These are phyloP conservation scores for Aphidius colemani DNA, from an alignment of 2,888 invertebrate species.

Conservation along the genomic window DNA sequence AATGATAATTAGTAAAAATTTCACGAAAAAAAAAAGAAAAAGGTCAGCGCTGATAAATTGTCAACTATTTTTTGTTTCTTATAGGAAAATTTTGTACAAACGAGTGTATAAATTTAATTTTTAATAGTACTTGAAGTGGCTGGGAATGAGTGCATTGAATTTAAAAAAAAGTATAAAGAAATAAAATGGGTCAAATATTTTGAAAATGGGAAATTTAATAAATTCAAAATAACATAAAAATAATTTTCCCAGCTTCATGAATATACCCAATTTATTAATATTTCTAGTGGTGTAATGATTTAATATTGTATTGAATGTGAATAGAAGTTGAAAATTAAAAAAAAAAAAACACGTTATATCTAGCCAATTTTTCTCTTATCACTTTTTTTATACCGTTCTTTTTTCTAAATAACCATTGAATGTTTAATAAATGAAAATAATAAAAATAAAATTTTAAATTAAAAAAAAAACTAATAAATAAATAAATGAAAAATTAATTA, in stretches of 20 bases:
- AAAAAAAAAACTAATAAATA: slow-evolving; percentile 19
- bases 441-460: slow-evolving; percentile 24
- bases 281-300: slow-evolving; percentile 39
- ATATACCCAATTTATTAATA: slow-evolving; percentile 44
- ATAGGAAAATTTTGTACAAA: too few relatives aligned
- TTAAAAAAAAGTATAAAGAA: neutral
- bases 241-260: neutral
- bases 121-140: slow-evolving; percentile 13
- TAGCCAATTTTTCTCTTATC: slow-evolving; percentile 54
- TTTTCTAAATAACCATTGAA: slow-evolving; percentile 51
- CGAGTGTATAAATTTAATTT: neutral
- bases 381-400: slow-evolving; percentile 54
- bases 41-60: too few relatives aligned
- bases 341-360: slow-evolving; percentile 29
- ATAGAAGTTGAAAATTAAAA: neutral
- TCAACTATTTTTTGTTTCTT: too few relatives aligned
- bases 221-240: neutral
- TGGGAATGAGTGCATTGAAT: slow-evolving; percentile 19
- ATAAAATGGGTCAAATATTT: too few relatives aligned
- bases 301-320: neutral
- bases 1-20: too few relatives aligned
- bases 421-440: slow-evolving; percentile 40
- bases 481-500: slow-evolving; percentile 20
- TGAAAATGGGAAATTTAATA: neutral
- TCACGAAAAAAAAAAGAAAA: too few relatives aligned